These are phyloP conservation scores for Amphimallon solstitiale DNA, from an alignment of 2,888 invertebrate species.

Conservation along the genomic window DNA sequence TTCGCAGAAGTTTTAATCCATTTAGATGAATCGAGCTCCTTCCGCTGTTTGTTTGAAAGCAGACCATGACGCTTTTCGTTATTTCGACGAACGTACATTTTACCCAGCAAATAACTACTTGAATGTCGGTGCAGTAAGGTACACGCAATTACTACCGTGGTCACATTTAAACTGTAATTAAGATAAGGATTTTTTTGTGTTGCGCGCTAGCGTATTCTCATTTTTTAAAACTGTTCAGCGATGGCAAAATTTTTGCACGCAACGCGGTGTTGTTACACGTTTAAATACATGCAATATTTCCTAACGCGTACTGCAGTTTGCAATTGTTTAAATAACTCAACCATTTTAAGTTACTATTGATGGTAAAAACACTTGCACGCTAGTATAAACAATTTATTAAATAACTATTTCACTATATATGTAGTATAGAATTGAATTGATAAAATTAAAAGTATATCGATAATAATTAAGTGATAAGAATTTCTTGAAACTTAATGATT, in stretches of 20 bases:
- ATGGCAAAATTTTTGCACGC: constrained; percentile 29
- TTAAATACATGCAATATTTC: constrained; percentile 27
- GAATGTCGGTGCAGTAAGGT: constrained; percentile 22
- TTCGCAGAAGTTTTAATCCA: constrained; percentile 54
- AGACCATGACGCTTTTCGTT: constrained; percentile 45
- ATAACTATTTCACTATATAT: too few relatives aligned
- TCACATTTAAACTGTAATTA: constrained; percentile 32
- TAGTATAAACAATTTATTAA: too few relatives aligned
- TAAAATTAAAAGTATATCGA: too few relatives aligned
- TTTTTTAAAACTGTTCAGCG: constrained; percentile 5
- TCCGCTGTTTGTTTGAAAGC: constrained; percentile 47
- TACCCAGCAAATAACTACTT: constrained; percentile 27
- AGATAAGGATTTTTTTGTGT: constrained; percentile 17
- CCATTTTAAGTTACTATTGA: too few relatives aligned
- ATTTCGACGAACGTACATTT: constrained; percentile 7
- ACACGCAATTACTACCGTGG: constrained; percentile 31
- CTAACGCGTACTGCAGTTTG: neutral
- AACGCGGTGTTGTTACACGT: constrained; percentile 17
- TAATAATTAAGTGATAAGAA: too few relatives aligned
- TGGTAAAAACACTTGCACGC: too few relatives aligned
- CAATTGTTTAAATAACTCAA: constrained; percentile 6
- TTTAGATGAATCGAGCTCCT: constrained; percentile 48
- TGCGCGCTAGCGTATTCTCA: neutral
- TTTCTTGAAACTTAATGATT: too few relatives aligned
- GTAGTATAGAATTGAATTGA: too few relatives aligned